Evolutionary conservation across 2,888 invertebrate species (phyloP).

Genomic region (Hoplodrina ambigua): DNA sequence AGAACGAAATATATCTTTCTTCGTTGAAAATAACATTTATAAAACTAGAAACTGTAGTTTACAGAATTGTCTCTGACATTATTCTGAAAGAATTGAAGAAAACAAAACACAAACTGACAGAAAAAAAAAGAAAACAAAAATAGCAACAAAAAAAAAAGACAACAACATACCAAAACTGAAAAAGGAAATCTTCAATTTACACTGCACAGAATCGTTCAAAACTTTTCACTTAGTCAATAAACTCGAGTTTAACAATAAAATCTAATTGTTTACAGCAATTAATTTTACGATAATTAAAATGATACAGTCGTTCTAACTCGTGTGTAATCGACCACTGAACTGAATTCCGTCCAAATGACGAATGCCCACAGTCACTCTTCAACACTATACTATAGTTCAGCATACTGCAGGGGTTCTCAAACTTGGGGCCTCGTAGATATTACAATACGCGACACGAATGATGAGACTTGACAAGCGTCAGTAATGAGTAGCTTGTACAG

Average conservation of each 20-base stretch:
- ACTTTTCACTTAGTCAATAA: not conserved
- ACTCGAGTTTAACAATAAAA: not conserved
- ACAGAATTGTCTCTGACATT: too few relatives aligned
- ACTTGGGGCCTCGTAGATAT: too few relatives aligned
- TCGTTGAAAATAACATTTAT: too few relatives aligned
- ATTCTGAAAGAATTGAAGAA: not conserved
- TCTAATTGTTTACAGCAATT: not conserved
- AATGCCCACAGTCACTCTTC: not conserved
- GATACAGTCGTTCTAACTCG: not conserved
- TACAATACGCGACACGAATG: too few relatives aligned
- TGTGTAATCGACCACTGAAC: not conserved
- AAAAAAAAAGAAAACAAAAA: not conserved
- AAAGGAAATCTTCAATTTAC: not conserved
- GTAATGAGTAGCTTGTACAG: too few relatives aligned
- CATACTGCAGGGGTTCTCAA: too few relatives aligned
- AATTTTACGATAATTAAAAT: not conserved
- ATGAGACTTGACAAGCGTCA: too few relatives aligned
- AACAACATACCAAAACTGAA: slow-evolving; percentile 6
- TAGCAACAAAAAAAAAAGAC: not conserved
- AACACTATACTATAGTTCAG: not conserved
- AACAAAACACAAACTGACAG: not conserved
- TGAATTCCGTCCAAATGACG: not conserved
- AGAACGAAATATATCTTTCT: too few relatives aligned
- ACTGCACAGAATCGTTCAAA: not conserved
- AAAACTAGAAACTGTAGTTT: too few relatives aligned